Evolutionary conservation across 2,888 invertebrate genomes (phyloP).

Genomic region (Drosophila fulvimacula): DNA sequence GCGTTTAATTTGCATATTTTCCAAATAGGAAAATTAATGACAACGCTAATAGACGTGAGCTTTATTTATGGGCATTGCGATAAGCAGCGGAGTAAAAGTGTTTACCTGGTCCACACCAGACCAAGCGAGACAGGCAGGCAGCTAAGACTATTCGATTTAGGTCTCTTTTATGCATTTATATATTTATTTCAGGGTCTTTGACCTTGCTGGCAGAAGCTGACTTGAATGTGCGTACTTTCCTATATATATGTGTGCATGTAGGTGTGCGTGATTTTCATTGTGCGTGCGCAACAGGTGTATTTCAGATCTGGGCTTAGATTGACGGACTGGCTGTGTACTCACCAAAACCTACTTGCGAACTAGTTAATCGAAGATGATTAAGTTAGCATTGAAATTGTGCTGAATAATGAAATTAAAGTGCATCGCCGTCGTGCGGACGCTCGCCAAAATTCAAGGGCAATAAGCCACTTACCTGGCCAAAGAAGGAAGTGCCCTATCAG

Average conservation of each 20-base stretch:
- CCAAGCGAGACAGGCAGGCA: constrained; percentile 13
- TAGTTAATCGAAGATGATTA: background rate
- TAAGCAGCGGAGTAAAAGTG: constrained; percentile 75
- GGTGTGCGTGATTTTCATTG: background rate
- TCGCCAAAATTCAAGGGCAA: constrained; percentile 31
- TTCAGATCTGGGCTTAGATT: background rate
- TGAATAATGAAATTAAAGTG: background rate
- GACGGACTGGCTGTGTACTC: background rate
- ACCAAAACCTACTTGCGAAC: background rate
- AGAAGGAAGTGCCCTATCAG: constrained; percentile 17
- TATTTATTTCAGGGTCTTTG: constrained; percentile 44
- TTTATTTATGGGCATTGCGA: constrained; percentile 70
- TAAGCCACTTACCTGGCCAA: constrained; percentile 16
- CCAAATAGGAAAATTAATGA: constrained; percentile 60
- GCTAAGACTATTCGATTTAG: constrained; percentile 30
- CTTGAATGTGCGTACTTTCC: background rate
- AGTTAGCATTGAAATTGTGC: no score
- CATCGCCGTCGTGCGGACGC: background rate
- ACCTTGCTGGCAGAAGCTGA: constrained; percentile 25
- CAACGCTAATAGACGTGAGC: constrained; percentile 55
- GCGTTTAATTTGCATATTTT: constrained; percentile 68
- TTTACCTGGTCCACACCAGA: constrained; percentile 29
- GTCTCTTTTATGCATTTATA: constrained; percentile 7
- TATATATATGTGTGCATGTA: background rate
- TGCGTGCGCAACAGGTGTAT: constrained; percentile 1